Base-by-base conservation (phyloP, 2,888 invertebrate species). In the Strigamia crassipes region DNA sequence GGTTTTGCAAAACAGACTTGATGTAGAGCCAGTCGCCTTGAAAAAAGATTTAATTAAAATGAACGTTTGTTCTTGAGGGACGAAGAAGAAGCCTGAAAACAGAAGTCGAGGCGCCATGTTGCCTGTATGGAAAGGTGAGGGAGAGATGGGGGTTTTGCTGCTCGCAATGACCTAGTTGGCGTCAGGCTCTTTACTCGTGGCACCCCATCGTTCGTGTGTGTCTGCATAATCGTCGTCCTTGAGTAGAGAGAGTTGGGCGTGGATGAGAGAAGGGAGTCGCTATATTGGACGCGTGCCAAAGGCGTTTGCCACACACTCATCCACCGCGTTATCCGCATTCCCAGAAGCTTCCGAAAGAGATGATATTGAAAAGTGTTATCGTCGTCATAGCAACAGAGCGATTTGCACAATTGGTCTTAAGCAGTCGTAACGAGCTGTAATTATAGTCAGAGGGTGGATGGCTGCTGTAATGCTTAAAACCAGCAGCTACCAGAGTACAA, bases 151-250 rank as follows among this genome's bases (percentile, higher is more conserved):
- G 23, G 6, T 61, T 61, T 61, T 61, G 21, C 61, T 23, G 61
- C 21, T 61, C 21, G 18, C 23, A 61, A 61, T 61, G 61, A 61
- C 61, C 61, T 18, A 61, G 61, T 61, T 61, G 61, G 61, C 61
- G 23, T 61, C 61, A 61, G 61, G 61, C 61, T 10, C 21, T 61
- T 61, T 61, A 18, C 61, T 61, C 61, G 61, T 61, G 61, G 61
- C 18, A 61, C 61, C 61, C 61, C 61, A 61, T 23, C 61, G 61
- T 61, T 61, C 21, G 61, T 23, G 61, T 61, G 61, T 61, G 61
- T 61, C 61, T 61, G 61, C 61, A 61, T 61, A 61, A 61, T 61
- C n/a, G 61, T 23, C 61, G 61, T 61, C 61, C 61, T 61, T 61
- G 61, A 61, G 61, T 61, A 23, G 18, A 61, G 61, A 61, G 23